Conservation (phyloP, 2,888 invertebrate species). For the Stenodera caucasica region DNA sequence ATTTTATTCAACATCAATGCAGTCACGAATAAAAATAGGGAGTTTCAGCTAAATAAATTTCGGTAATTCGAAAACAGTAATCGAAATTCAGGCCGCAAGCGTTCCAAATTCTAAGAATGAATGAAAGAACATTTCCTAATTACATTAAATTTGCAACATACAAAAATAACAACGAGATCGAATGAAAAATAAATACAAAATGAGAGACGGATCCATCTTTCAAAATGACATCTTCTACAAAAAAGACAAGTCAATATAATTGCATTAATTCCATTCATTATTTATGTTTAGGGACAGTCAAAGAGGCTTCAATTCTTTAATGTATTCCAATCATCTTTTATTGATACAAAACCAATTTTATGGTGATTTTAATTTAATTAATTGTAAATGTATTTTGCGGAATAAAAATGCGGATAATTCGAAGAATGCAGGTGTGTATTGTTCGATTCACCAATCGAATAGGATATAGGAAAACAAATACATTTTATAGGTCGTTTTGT, state of each 20-base stretch:
- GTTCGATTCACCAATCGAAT: background rate
- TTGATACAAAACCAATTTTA: too few species aligned
- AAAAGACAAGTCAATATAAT: too few species aligned
- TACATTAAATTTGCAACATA: slow-evolving; percentile 42
- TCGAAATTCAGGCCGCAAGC: slow-evolving; percentile 43
- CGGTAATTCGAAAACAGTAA: slow-evolving; percentile 37
- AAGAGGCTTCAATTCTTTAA: too few species aligned
- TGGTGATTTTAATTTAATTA: too few species aligned
- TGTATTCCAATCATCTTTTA: too few species aligned
- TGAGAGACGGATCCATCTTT: background rate
- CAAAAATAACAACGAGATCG: slow-evolving; percentile 25
- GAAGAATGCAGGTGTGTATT: background rate
- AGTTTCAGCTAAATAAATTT: slow-evolving; percentile 33
- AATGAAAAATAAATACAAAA: background rate
- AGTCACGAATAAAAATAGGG: slow-evolving; percentile 26
- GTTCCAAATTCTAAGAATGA: slow-evolving; percentile 42
- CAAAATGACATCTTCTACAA: too few species aligned
- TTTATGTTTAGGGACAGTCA: too few species aligned
- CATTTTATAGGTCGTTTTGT: background rate
- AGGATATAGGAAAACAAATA: slow-evolving; percentile 1
- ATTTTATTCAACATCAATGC: background rate
- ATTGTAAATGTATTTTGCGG: background rate
- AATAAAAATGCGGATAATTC: background rate
- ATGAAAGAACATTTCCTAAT: slow-evolving; percentile 45
- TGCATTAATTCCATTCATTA: too few species aligned